A percentile compares a stretch with the other conserved stretches of the same genome.
These are phyloP conservation scores for Oriolus oriolus DNA, from an alignment of 2,113 vertebrate species.

Conservation along the genomic window DNA sequence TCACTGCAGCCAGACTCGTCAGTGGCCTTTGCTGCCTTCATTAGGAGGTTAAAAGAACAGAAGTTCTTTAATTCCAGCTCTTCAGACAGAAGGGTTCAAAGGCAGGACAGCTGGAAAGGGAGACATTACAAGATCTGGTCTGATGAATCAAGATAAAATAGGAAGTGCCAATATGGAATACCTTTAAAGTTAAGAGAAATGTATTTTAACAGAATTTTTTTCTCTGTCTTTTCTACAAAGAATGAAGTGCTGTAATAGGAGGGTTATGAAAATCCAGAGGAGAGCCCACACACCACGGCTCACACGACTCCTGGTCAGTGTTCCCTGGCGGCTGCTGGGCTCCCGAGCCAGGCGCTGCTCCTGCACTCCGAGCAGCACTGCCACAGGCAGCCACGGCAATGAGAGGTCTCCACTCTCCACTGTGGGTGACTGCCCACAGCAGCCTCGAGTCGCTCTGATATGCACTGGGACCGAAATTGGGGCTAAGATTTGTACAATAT, in stretches of 20 bases:
- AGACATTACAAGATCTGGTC: neutral
- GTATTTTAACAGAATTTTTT: neutral
- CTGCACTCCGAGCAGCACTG: neutral
- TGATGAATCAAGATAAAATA: neutral
- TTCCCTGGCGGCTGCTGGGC: fast-evolving
- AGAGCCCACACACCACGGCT: fast-evolving
- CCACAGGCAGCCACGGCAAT: neutral
- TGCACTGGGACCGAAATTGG: neutral
- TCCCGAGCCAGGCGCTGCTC: fast-evolving
- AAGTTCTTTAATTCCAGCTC: neutral
- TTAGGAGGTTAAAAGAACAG: neutral
- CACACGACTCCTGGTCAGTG: neutral
- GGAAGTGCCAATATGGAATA: neutral
- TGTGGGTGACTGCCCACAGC: neutral
- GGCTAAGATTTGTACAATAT: neutral
- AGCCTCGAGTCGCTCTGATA: neutral
- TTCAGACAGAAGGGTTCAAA: neutral
- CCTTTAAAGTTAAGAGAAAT: neutral
- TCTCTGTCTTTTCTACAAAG: neutral
- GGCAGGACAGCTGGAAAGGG: neutral
- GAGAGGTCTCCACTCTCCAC: fast-evolving
- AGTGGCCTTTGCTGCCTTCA: neutral
- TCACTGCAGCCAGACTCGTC: neutral
- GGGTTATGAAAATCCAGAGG: neutral
- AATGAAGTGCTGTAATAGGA: neutral